A percentile compares a stretch with the other conserved stretches of the same genome.
These are phyloP conservation scores for Silurus lanzhouensis DNA, from an alignment of 2,797 vertebrate genomes.

Conservation along the genomic window DNA sequence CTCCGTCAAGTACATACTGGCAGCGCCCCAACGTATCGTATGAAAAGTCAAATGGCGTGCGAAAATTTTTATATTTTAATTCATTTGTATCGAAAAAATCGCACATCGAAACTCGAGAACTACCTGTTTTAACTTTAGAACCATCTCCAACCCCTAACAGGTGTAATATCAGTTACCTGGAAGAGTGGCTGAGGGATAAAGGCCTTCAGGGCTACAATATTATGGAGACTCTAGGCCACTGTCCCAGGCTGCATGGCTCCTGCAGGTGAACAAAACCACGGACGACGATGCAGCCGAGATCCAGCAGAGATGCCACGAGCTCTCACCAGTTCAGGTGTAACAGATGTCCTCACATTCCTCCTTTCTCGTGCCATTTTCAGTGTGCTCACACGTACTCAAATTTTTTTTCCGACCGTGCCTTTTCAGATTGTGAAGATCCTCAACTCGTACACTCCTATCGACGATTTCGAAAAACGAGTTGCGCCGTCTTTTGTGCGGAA, in stretches of 20 bases:
- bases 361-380: not conserved
- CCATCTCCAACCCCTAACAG: slow-evolving; percentile 63
- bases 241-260: slow-evolving; percentile 92
- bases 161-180: slow-evolving; percentile 96
- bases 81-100: no score
- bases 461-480: slow-evolving; percentile 97
- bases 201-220: slow-evolving; percentile 82
- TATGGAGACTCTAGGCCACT: slow-evolving; percentile 89
- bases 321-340: slow-evolving; percentile 88
- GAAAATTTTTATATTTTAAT: no score
- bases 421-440: slow-evolving; percentile 94
- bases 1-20: no score
- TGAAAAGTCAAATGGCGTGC: no score
- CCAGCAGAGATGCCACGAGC: slow-evolving; percentile 81
- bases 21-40: no score
- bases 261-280: slow-evolving; percentile 94
- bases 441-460: slow-evolving; percentile 97
- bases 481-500: slow-evolving; percentile 92
- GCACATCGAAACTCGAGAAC: no score
- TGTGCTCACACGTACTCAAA: not conserved
- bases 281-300: slow-evolving; percentile 93
- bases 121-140: no score
- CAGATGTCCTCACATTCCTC: not conserved
- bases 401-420: not conserved
- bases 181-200: slow-evolving; percentile 97